A percentile compares a stretch with the other conserved stretches of the same genome.
Conservation (phyloP, 2,888 invertebrate species). For the Epistrophella euchroma region DNA sequence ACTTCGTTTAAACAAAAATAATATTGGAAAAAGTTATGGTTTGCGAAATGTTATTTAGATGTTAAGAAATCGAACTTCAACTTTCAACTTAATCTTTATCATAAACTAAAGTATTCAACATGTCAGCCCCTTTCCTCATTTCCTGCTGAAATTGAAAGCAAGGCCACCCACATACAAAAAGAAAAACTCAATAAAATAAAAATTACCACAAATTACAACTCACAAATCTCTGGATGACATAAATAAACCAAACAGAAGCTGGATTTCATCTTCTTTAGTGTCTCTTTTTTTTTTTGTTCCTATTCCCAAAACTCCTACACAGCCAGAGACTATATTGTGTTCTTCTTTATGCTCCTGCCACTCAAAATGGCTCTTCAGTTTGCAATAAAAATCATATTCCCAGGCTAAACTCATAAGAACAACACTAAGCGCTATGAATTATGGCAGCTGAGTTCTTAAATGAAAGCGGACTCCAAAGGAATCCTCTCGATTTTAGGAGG, state of each 20-base stretch:
- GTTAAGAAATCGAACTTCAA: too few species aligned
- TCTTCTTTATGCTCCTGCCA: constrained; percentile 35
- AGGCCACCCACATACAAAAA: neutral
- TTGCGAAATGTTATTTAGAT: too few species aligned
- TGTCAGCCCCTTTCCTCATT: too few species aligned
- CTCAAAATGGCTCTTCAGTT: constrained; percentile 65
- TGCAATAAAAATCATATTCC: constrained; percentile 75
- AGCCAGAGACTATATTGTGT: constrained; percentile 12
- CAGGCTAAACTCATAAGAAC: constrained; percentile 68
- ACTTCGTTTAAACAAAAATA: too few species aligned
- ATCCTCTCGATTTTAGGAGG: constrained; percentile 1
- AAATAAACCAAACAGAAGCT: constrained; percentile 40
- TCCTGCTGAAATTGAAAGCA: neutral
- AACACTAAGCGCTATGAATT: constrained; percentile 72
- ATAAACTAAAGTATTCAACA: neutral
- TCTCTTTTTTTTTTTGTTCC: neutral
- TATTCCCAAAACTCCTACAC: constrained; percentile 7
- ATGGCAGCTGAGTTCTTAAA: constrained; percentile 67
- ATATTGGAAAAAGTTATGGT: too few species aligned
- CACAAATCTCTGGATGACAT: constrained; percentile 55
- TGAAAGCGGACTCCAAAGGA: constrained; percentile 45
- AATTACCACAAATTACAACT: constrained; percentile 73
- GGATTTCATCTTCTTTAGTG: constrained; percentile 1
- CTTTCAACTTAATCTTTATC: too few species aligned
- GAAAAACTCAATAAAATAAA: constrained; percentile 61